These are phyloP conservation scores for Nymphalis urticae DNA, from an alignment of 2,888 invertebrate species.

Conservation along the genomic window DNA sequence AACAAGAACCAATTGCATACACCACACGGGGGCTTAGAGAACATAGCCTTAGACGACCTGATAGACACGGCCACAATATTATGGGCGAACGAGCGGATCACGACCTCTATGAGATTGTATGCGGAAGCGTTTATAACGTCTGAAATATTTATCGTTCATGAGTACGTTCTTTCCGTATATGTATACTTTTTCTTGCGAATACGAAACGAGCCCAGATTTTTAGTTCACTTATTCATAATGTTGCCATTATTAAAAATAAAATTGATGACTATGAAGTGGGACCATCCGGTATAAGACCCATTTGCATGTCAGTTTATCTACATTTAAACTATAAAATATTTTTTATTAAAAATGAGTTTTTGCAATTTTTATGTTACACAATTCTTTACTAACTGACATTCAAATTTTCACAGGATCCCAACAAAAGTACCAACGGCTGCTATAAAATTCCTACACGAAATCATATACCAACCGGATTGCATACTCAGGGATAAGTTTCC, in stretches of 20 bases:
- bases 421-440: slow-evolving; percentile 87
- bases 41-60: slow-evolving; percentile 85
- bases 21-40: slow-evolving; percentile 85
- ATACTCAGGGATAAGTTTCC: slow-evolving; percentile 82
- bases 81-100: slow-evolving; percentile 88
- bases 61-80: slow-evolving; percentile 91
- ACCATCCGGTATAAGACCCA: too few relatives aligned
- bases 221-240: too few relatives aligned
- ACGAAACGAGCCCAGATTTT: too few relatives aligned
- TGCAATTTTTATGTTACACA: neutral
- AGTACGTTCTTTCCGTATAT: slow-evolving; percentile 47
- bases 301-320: too few relatives aligned
- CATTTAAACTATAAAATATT: too few relatives aligned
- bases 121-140: slow-evolving; percentile 79
- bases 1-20: slow-evolving; percentile 80
- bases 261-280: too few relatives aligned
- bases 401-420: slow-evolving; percentile 80
- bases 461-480: slow-evolving; percentile 83
- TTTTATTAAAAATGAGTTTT: too few relatives aligned
- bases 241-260: too few relatives aligned
- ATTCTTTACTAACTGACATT: neutral
- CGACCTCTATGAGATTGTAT: slow-evolving; percentile 88
- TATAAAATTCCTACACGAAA: slow-evolving; percentile 87
- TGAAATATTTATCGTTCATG: slow-evolving; percentile 51
- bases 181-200: too few relatives aligned